phyloP scores from a whole-genome alignment of 2,113 vertebrate genomes.

The Poeciliopsis turrubarensis region DNA sequence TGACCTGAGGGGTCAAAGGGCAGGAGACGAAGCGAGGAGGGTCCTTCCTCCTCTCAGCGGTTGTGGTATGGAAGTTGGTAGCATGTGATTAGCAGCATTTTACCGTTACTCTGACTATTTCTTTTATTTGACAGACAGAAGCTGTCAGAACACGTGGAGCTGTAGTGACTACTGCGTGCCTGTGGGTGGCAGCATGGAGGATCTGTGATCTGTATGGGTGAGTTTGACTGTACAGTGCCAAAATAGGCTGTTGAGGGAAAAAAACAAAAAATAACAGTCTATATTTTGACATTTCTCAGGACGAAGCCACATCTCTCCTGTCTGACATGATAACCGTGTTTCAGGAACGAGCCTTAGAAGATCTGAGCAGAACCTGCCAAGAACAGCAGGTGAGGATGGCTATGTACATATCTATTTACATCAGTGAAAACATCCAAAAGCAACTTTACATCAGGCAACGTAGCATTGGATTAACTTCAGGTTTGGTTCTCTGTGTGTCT shows the following conservation, averaged over 20 bases:
- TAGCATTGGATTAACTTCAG: slow-evolving; percentile 13
- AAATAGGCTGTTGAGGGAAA: slow-evolving; percentile 28
- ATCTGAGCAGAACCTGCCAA: slow-evolving; percentile 36
- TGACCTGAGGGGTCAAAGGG: slow-evolving; percentile 12
- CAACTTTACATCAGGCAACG: slow-evolving; percentile 49
- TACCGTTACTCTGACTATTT: not conserved
- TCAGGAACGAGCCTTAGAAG: slow-evolving; percentile 24
- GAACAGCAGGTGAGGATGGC: slow-evolving; percentile 55
- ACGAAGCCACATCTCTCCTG: not conserved
- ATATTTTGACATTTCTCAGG: not conserved
- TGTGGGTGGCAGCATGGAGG: slow-evolving; percentile 29
- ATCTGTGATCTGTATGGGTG: slow-evolving; percentile 56
- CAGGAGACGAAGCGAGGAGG: slow-evolving; percentile 4
- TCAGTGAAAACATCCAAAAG: slow-evolving; percentile 33
- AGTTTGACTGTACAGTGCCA: slow-evolving; percentile 56
- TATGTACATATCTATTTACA: slow-evolving; percentile 68
- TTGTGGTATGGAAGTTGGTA: slow-evolving; percentile 21
- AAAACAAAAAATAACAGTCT: too few species aligned
- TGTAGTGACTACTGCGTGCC: slow-evolving; percentile 28
- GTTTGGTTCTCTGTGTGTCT: not conserved
- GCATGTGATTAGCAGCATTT: slow-evolving; percentile 54
- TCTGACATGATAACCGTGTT: slow-evolving; percentile 16
- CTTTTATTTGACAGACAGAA: not conserved
- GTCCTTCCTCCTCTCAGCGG: slow-evolving; percentile 18
- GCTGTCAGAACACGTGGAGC: not conserved